A percentile compares a stretch with the other conserved stretches of the same genome.
phyloP scores from a whole-genome alignment of 2,797 vertebrate genomes.

The Mus spretus region DNA sequence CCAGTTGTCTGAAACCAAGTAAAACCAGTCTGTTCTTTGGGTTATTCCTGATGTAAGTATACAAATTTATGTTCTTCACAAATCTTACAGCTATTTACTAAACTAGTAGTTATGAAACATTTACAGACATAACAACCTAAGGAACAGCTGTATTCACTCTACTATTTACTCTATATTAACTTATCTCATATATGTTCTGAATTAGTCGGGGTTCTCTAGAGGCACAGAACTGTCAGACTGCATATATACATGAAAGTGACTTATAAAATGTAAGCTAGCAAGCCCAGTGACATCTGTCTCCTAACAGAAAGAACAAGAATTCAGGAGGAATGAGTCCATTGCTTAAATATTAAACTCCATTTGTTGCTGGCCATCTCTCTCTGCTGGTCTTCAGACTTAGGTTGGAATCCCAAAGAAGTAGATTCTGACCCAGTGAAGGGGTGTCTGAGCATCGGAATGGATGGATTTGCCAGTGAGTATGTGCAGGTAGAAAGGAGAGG shows the following conservation, averaged over 20 bases:
- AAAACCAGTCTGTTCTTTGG: neutral
- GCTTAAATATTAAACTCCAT: too few species aligned
- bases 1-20: neutral
- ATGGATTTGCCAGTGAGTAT: neutral
- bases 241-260: neutral
- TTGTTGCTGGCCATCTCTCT: neutral
- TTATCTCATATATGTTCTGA: neutral
- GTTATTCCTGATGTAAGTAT: neutral
- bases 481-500: neutral
- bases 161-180: neutral
- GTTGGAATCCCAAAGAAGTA: neutral
- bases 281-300: neutral
- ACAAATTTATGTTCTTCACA: neutral
- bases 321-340: neutral
- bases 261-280: neutral
- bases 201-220: neutral
- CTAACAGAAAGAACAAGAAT: neutral
- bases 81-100: neutral
- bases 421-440: too few species aligned
- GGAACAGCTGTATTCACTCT: neutral
- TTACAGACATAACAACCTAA: neutral
- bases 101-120: constrained; percentile 30
- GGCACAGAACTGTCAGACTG: neutral
- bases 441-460: neutral
- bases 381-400: neutral